Base-by-base conservation (phyloP, 2,113 vertebrate genomes). In the Romanogobio albipinnatus region DNA sequence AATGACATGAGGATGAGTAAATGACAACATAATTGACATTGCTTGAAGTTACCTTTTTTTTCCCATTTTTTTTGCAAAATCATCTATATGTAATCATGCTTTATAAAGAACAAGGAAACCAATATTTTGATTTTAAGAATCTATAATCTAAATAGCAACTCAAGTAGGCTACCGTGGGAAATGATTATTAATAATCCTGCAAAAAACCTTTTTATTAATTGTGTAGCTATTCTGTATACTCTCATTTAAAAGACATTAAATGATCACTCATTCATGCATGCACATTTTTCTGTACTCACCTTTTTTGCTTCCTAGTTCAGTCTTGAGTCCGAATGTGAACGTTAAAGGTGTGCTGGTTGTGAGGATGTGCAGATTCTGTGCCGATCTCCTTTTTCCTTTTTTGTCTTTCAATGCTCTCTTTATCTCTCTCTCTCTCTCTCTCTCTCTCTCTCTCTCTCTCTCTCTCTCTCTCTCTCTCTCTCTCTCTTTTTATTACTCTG, bases 381-480 rank as follows among this genome's bases (percentile, higher is more conserved):
- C 33, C 43, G 22, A 1, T 51, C 47, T 76, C 26, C 17, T 14
- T 73, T 33, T 43, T 22, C 59, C 26, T 2, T 29, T 29, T 29
- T 29, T 29, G 29, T 26, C 56, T 45, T 9, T 79, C 33, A 11
- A 9, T 81, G 9, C 15, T 36, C 43, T 82, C 22, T 4, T 29
- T 56, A 17, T 59, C 51, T 70, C 33, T 61, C 53, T 19, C 56
- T 75, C 3, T n/a, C n/a, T 3, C 10, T 62, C 82, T 45, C 36
- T 59, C 45, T 29, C 56, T 24, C 58, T 64, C 33, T 56, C 64
- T 73, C 66, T 3, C 47, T 56, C 64, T 56, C 64, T 29, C 66
- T 71, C 64, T 73, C 24, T 73, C 49, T 81, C 29, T 74, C 66
- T 71, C 49, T 29, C 49, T 71, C 49, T 73, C 10, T 59, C 36